Evolutionary conservation across 2,888 invertebrate species (phyloP), one percentile per base, ranked within the genome.

Genomic region (Agrotis segetum): DNA sequence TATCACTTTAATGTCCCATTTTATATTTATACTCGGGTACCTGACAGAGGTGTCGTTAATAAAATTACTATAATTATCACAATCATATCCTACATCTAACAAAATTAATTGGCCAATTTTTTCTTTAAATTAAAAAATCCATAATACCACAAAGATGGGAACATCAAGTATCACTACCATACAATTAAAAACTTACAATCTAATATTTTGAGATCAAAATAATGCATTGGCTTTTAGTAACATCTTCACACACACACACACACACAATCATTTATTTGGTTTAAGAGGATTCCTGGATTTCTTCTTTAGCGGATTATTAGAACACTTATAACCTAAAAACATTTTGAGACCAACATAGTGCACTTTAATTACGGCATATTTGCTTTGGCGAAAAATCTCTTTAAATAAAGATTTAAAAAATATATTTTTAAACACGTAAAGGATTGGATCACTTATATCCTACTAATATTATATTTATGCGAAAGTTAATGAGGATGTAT

Each of bases 291-390:
- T 16, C 6, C 9, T 9, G 6, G 14, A 52, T 40, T 16, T 21
- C 21, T 40, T 50, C 13, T 40, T 11, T 40, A 40, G 11, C 1
- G 11, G 40, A 11, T 40, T 40, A 40, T 11, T 40, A 1, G 40
- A 40, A 40, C 40, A 40, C 40, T 40, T 40, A 40, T 40, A 9
- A 40, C 65, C 16, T 24, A 16, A 62, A n/a, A 24, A 62, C 29
- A 34, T 44, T 50, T 44, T 67, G 3, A 67, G 67, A 52, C 67
- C 13, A 44, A 29, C 19, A 19, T 62, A 1, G n/a, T n/a, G 19
- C 56, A 34, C 34, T 7, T 19, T 16, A 13, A 53, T 21, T 6
- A 29, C 17, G 16, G n/a, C n/a, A 16, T 59, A 29, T n/a, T n/a
- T n/a, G n/a, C n/a, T n/a, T n/a, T n/a, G n/a, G n/a, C n/a, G n/a